Base-by-base conservation (phyloP, 2,113 vertebrate genomes). In the cattle (Bos taurus) region DNA sequence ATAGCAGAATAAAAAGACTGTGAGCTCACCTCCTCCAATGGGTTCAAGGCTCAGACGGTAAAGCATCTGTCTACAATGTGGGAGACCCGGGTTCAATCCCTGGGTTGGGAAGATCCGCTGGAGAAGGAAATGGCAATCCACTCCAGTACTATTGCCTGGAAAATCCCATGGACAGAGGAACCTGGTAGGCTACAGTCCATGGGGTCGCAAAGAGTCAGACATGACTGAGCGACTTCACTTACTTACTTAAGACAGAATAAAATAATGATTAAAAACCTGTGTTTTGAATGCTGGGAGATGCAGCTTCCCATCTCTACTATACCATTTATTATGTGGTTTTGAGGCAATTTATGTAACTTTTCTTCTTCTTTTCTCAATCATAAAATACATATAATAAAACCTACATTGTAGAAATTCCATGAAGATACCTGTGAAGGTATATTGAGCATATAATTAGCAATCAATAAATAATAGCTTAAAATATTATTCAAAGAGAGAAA, bases 381-480 rank as follows among this genome's bases (percentile, higher is more conserved):
- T 40, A 64, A 85, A 62, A 80, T 25, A 57, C 30, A 92, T 28
- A 64, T 71, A 95, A 95, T 87, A 90, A 94, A 77, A 57, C 56
- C 5, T 50, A 62, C 12, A 25, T 89, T 90, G 48, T 62, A 93
- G 23, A 0, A 82, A 56, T 94, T 90, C 71, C 33, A 67, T 64
- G n/a, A 93, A 83, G 56, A 93, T 93, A 84, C 74, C 80, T 64
- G 82, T 83, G n/a, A 92, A 88, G 71, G 81, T 59, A 87, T 15
- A 6, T 16, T 9, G 13, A 48, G 12, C 2, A 48, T 57, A 7
- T 78, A 91, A 59, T 89, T 82, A 91, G 3, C 12, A 26, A 77
- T 90, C 52, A 96, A 89, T 82, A 85, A 90, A 62, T 62, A 86
- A 90, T n/a, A 86, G 16, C n/a, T 85, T 88, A 14, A 95, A 95